Base-by-base conservation (phyloP, 92 coral and sea anemone species). In the Porites lobata region DNA sequence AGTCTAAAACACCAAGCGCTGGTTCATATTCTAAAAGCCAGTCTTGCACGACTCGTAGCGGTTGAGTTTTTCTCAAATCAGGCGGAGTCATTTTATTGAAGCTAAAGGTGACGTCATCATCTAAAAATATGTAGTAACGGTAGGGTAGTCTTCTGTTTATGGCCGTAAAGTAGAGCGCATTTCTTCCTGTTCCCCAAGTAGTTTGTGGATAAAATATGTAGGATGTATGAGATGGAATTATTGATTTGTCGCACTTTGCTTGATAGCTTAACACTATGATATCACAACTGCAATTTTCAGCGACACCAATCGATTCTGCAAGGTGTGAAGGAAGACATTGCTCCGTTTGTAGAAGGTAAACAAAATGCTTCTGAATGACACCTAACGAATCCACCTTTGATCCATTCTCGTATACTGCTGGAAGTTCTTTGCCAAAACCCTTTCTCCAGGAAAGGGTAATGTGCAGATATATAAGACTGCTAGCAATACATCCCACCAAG, bases 221-320 rank as follows among this genome's bases (percentile, higher is more conserved):
- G 12, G 76, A 20, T 7, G 75, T 11, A 24, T 84, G 88, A 18
- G 59, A n/a, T 50, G 77, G 54, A 29, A 29, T 29, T 5, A 18
- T 32, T 9, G 72, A 12, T 18, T 78, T 58, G 10, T 75, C 38
- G 12, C 88, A 84, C 51, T 84, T 50, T 54, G 61, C 64, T 73
- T 75, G 26, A 75, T 43, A 84, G 72, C 88, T 84, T 54, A 84
- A 18, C 74, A 65, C 88, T 17, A 84, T 75, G 2, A 74, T 81
- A 26, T 84, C 88, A 47, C 88, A 84, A 10, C 47, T 63, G 63
- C 88, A 84, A 15, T 29, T 22, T 32, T 6, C 21, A 24, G 50
- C 63, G 63, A 57, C 67, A 17, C 75, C 88, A 6, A 84, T 62
- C 50, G 82, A 71, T 4, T 52, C 6, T 14, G 66, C 7, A 47